Base-by-base conservation (phyloP, 1,140 invertebrate genomes). In the Formica exsecta region DNA sequence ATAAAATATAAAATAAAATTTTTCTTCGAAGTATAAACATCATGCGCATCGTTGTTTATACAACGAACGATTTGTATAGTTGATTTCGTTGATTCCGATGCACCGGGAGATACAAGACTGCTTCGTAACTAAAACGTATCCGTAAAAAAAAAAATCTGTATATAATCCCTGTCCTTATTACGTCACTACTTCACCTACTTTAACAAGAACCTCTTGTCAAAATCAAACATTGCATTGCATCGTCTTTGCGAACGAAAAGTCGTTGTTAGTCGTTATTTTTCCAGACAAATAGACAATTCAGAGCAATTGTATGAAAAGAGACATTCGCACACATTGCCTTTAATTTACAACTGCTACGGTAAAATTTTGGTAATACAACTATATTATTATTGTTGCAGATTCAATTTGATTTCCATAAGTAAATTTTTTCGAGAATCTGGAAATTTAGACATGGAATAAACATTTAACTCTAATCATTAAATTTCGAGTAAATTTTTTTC, bases 241-340 rank as follows among this genome's bases (percentile, higher is more conserved):
- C 22, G 22, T 76, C 36, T 62, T 76, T n/a, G 57, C 16, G 3
- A 76, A 62, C 44, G 3, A 59, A 22, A 73, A 54, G 4, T 61
- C 13, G 8, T 75, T 59, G 54, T 62, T 29, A 9, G 22, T 76
- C 36, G 9, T 76, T 76, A 76, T 64, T 62, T 29, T 62, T 62
- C 25, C n/a, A 32, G 29, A 36, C 2, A 54, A 57, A 5, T 32
- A 51, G 48, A 19, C 16, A 57, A 22, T 57, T 5, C 11, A n/a
- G 2, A 51, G 29, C 3, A n/a, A 25, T 22, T 22, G 7, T 1
- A 16, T 9, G n/a, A 59, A 38, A 59, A 62, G 74, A 7, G n/a
- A 62, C 0, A 7, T 36, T 54, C 19, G 48, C 8, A 8, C 19
- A 16, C 54, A 38, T 6, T n/a, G n/a, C n/a, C n/a, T n/a, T n/a